phyloP scores from a whole-genome alignment of 2,797 vertebrate genomes.

The Rhabdomys pumilio region DNA sequence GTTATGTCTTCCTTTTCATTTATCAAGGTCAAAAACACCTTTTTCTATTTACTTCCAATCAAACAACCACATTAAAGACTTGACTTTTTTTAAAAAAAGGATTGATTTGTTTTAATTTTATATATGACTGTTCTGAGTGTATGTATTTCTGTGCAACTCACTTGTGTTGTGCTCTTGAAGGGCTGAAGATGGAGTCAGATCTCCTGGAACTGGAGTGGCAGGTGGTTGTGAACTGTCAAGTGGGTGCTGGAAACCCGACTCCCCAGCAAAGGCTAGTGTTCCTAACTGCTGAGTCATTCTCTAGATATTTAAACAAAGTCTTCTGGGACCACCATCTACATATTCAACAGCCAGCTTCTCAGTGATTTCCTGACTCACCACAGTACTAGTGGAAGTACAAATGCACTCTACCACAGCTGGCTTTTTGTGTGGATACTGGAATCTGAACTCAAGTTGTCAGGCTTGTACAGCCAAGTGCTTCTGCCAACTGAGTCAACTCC shows the following conservation, averaged over 20 bases:
- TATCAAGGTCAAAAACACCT: constrained; percentile 54
- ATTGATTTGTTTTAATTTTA: not conserved
- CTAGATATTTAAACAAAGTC: not conserved
- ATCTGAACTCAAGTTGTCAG: not conserved
- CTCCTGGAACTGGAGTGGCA: not conserved
- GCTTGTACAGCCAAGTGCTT: not conserved
- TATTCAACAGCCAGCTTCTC: not conserved
- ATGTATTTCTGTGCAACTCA: not conserved
- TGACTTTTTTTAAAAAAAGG: not conserved
- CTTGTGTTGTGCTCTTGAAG: not conserved
- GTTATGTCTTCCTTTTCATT: constrained; percentile 17
- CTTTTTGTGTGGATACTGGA: not conserved
- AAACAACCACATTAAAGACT: constrained; percentile 30
- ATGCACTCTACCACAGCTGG: not conserved
- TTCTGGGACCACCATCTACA: not conserved
- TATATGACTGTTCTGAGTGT: not conserved
- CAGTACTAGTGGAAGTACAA: not conserved
- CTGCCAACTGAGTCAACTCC: not conserved
- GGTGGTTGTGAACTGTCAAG: not conserved
- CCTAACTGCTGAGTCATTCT: not conserved
- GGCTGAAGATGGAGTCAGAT: not conserved
- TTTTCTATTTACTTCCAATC: constrained; percentile 5
- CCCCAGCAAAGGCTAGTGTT: not conserved
- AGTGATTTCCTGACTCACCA: not conserved
- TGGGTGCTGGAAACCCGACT: not conserved